Conservation (phyloP, 2,797 vertebrate species). For the Malurus splendens region DNA sequence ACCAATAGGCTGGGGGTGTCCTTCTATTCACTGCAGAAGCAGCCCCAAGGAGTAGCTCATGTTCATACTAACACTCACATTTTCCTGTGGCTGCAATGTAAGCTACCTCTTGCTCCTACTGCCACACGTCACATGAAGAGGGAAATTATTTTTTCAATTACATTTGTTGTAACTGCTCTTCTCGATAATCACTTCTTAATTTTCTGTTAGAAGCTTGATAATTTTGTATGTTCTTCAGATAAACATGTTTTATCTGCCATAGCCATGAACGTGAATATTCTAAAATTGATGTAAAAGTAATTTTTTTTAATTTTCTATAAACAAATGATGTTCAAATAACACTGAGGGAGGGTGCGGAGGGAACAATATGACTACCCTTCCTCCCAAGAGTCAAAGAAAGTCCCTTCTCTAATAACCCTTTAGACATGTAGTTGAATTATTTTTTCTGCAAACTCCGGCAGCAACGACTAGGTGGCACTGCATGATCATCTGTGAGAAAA, state of each 20-base stretch:
- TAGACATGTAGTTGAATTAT: background rate
- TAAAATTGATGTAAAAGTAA: background rate
- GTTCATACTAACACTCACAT: background rate
- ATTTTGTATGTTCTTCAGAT: background rate
- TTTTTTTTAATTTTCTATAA: background rate
- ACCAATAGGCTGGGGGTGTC: background rate
- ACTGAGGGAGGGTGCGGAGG: accelerated
- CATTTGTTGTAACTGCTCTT: background rate
- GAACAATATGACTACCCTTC: accelerated
- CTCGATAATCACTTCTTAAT: background rate
- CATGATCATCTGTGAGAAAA: background rate
- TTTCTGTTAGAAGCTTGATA: background rate
- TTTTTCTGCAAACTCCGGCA: background rate
- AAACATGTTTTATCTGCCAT: accelerated
- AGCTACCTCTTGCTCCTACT: background rate
- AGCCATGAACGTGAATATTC: background rate
- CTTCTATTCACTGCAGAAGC: background rate
- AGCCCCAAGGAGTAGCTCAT: background rate
- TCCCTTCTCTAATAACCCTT: background rate
- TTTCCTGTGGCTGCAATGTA: background rate
- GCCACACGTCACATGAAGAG: accelerated
- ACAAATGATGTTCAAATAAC: background rate
- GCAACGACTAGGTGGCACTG: constrained; percentile 15
- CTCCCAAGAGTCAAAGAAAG: background rate
- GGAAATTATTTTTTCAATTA: background rate